Evolutionary conservation across 2,113 vertebrate genomes (phyloP).

Genomic region (Centropus unirufus): DNA sequence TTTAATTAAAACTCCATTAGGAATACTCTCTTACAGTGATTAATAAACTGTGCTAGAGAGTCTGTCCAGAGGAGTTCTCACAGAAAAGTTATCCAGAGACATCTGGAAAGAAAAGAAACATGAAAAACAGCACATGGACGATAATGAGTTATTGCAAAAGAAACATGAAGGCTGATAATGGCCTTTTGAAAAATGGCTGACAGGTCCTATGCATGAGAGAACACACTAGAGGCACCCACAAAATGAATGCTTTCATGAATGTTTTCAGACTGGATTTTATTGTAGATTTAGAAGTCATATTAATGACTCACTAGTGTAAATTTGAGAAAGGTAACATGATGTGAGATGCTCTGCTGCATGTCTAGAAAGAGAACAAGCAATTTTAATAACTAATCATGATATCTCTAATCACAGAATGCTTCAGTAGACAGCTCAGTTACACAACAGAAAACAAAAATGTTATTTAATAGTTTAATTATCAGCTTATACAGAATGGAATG

Average conservation of each 20-base stretch:
- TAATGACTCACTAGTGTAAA: not conserved
- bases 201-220: not conserved
- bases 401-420: not conserved
- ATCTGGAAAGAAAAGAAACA: not conserved
- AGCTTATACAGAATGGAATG: not conserved
- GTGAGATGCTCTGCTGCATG: not conserved
- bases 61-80: not conserved
- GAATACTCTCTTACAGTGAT: not conserved
- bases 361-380: not conserved
- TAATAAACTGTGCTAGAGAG: not conserved
- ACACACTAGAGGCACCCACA: accelerated
- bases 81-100: not conserved
- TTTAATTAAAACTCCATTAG: not conserved
- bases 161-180: not conserved
- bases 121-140: accelerated
- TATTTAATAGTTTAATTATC: not conserved
- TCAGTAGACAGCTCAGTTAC: not conserved
- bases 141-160: not conserved
- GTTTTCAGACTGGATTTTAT: not conserved
- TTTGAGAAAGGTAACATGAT: not conserved
- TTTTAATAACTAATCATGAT: not conserved
- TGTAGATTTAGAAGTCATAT: not conserved
- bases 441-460: not conserved
- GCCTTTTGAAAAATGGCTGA: not conserved
- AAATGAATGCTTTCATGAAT: not conserved